A percentile compares a stretch with the other conserved stretches of the same genome.
phyloP scores from a whole-genome alignment of 2,113 vertebrate species.

The Notechis scutatus region DNA sequence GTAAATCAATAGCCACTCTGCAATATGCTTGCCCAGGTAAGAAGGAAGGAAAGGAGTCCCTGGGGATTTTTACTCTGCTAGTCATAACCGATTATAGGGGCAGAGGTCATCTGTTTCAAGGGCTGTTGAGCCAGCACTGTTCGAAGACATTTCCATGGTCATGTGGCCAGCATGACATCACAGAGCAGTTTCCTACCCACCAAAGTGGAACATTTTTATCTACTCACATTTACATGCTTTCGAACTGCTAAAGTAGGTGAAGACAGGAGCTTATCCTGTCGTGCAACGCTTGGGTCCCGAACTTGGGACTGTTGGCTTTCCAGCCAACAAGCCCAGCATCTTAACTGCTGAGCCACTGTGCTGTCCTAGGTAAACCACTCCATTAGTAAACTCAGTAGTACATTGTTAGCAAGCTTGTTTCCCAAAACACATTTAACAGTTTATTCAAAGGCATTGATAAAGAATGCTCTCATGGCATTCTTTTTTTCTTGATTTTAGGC shows the following conservation, averaged over 20 bases:
- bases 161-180: neutral
- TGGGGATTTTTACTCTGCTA: neutral
- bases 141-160: neutral
- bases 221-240: neutral
- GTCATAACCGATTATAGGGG: neutral
- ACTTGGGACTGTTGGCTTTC: neutral
- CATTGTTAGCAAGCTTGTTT: constrained; percentile 2
- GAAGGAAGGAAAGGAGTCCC: neutral
- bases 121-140: neutral
- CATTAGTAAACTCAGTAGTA: neutral
- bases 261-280: neutral
- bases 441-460: constrained; percentile 2
- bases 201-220: neutral
- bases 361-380: constrained; percentile 72
- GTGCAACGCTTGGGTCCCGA: neutral
- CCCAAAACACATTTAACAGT: neutral
- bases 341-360: neutral
- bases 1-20: constrained; percentile 85
- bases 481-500: neutral
- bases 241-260: neutral
- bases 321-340: neutral
- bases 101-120: neutral
- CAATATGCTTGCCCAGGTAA: constrained; percentile 87
- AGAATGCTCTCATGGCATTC: neutral
- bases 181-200: neutral